phyloP scores from a whole-genome alignment of 2,113 vertebrate genomes.

The Ailuropoda melanoleuca region DNA sequence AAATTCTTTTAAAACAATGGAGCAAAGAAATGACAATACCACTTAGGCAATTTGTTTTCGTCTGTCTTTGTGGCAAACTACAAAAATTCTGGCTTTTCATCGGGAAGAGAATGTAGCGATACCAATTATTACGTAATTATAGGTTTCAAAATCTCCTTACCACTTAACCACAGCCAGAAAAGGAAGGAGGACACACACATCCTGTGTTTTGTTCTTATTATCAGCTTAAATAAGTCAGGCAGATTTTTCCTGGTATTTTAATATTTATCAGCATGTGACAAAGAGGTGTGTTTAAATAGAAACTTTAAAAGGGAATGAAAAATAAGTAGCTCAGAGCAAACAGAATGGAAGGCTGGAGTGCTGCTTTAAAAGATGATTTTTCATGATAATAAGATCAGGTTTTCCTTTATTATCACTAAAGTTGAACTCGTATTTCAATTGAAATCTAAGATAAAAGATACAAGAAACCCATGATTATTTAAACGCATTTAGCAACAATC shows the following conservation, averaged over 20 bases:
- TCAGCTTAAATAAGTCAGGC: slow-evolving; percentile 86
- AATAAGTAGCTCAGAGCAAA: slow-evolving; percentile 22
- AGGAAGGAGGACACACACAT: slow-evolving; percentile 85
- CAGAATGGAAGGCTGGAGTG: not conserved
- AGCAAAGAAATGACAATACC: slow-evolving; percentile 56
- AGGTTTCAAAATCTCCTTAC: slow-evolving; percentile 78
- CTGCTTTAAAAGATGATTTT: not conserved
- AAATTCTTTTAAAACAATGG: slow-evolving; percentile 68
- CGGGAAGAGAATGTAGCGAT: slow-evolving; percentile 60
- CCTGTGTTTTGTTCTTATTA: slow-evolving; percentile 87
- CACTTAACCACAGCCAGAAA: slow-evolving; percentile 69
- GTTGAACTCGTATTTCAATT: not conserved
- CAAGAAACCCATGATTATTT: not conserved
- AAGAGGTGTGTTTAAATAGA: slow-evolving; percentile 77
- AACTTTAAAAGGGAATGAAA: slow-evolving; percentile 58
- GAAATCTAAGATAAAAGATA: not conserved
- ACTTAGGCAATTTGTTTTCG: slow-evolving; percentile 73
- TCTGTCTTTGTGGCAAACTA: slow-evolving; percentile 66
- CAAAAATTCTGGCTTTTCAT: slow-evolving; percentile 62
- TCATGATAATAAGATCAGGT: not conserved
- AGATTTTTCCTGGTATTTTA: slow-evolving; percentile 96
- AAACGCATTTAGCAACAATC: not conserved
- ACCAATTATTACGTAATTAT: slow-evolving; percentile 66
- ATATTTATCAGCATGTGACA: slow-evolving; percentile 79
- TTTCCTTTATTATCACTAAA: slow-evolving; percentile 10